phyloP scores from a whole-genome alignment of 2,888 invertebrate species.

The Phortica okadai region DNA sequence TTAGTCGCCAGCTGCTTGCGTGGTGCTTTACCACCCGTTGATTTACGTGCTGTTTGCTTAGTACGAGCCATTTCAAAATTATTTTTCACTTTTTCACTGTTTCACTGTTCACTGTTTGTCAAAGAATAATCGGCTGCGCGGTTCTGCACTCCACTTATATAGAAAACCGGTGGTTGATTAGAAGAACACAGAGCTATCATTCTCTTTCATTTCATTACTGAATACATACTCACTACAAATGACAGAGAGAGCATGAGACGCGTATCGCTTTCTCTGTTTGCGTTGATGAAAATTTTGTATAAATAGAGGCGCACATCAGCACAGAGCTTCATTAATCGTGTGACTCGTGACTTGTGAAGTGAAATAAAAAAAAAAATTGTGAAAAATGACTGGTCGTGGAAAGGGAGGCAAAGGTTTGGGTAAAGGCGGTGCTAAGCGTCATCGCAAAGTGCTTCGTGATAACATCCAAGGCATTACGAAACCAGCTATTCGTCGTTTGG shows the following conservation, averaged over 20 bases:
- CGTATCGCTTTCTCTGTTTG: too few species aligned
- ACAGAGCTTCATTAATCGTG: too few species aligned
- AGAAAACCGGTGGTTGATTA: too few species aligned
- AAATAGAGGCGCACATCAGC: too few species aligned
- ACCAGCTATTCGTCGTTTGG: too few species aligned
- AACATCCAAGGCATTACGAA: slow-evolving; percentile 78
- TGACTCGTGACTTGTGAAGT: background rate
- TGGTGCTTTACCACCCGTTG: slow-evolving; percentile 96
- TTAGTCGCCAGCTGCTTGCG: slow-evolving; percentile 95
- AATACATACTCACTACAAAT: too few species aligned
- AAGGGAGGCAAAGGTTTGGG: slow-evolving; percentile 86
- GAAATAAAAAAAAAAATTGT: slow-evolving; percentile 68
- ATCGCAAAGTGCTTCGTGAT: slow-evolving; percentile 84
- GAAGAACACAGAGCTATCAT: too few species aligned
- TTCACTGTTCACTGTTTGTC: too few species aligned
- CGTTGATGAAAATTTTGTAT: too few species aligned
- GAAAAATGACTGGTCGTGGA: slow-evolving; percentile 84
- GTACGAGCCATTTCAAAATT: slow-evolving; percentile 94
- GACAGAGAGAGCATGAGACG: too few species aligned
- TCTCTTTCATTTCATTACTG: too few species aligned
- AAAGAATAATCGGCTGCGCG: slow-evolving; percentile 80
- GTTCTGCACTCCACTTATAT: slow-evolving; percentile 80
- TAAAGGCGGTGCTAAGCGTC: slow-evolving; percentile 87
- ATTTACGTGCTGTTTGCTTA: slow-evolving; percentile 97
- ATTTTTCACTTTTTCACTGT: too few species aligned